A percentile compares a stretch with the other conserved stretches of the same genome.
phyloP scores from a whole-genome alignment of 2,888 invertebrate species.

The Drosophila vallismaia region DNA sequence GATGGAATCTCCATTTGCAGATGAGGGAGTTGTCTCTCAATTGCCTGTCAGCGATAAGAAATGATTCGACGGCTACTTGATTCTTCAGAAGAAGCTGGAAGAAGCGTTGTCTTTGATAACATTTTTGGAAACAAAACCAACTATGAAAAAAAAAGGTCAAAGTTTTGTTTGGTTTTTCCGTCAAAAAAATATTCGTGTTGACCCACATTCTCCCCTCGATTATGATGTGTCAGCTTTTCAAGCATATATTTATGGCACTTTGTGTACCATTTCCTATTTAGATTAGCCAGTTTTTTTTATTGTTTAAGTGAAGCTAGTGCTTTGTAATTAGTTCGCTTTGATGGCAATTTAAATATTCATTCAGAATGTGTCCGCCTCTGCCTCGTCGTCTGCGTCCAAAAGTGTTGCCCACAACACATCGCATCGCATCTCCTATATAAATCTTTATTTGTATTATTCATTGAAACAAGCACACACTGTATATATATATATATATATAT shows the following conservation, averaged over 20 bases:
- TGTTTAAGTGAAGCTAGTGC: constrained; percentile 14
- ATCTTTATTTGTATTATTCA: constrained; percentile 9
- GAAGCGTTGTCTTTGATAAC: too few species aligned
- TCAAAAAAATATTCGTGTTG: background rate
- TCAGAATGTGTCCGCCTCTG: constrained; percentile 24
- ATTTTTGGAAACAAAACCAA: too few species aligned
- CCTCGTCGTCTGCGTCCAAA: constrained; percentile 32
- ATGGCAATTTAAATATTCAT: constrained; percentile 38
- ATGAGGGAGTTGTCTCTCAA: constrained; percentile 11
- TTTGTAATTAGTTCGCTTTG: constrained; percentile 32
- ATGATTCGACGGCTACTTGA: background rate
- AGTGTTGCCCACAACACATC: constrained; percentile 35
- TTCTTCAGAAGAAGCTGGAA: too few species aligned
- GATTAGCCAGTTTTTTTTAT: constrained; percentile 27
- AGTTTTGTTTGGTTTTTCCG: background rate
- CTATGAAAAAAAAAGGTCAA: background rate
- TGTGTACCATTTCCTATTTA: constrained; percentile 16
- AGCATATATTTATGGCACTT: constrained; percentile 20
- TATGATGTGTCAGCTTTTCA: constrained; percentile 33
- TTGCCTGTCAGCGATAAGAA: constrained; percentile 30
- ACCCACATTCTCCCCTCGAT: constrained; percentile 12
- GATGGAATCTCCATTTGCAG: background rate
- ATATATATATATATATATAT: constrained; percentile 2
- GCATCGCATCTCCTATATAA: background rate
- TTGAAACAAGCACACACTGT: background rate